Percentiles rank a stretch among this genome's conserved stretches.
phyloP scores from a whole-genome alignment of 2,797 vertebrate species.

The Adelosebastes latens region DNA sequence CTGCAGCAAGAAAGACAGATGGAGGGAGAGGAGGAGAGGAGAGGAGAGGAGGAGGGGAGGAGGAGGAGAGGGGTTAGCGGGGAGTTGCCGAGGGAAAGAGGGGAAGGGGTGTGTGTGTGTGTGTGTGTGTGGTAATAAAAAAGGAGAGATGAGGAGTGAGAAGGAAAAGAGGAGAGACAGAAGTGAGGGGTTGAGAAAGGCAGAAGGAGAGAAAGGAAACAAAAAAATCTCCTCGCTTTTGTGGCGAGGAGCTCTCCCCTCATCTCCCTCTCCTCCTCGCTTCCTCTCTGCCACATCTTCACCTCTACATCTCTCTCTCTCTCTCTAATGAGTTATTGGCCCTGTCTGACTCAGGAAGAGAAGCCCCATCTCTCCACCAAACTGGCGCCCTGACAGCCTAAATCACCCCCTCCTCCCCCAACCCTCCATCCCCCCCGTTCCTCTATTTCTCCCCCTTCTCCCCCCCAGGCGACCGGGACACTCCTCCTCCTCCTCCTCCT shows the following conservation, averaged over 20 bases:
- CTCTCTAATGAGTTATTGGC: slow-evolving; percentile 80
- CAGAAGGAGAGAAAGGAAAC: slow-evolving; percentile 21
- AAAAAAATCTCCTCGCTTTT: slow-evolving; percentile 30
- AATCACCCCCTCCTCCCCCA: slow-evolving; percentile 51
- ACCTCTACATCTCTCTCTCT: slow-evolving; percentile 52
- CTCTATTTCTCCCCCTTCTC: background rate
- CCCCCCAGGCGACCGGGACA: slow-evolving; percentile 44
- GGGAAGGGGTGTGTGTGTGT: slow-evolving; percentile 9
- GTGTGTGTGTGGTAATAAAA: slow-evolving; percentile 33
- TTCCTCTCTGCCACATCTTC: slow-evolving; percentile 50
- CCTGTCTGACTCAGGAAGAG: slow-evolving; percentile 76
- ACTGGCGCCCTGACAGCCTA: slow-evolving; percentile 75
- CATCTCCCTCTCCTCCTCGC: slow-evolving; percentile 31
- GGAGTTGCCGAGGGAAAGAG: slow-evolving; percentile 55
- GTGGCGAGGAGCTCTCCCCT: slow-evolving; percentile 28
- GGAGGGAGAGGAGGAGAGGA: slow-evolving; percentile 60
- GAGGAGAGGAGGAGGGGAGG: slow-evolving; percentile 16
- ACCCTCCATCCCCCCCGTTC: background rate
- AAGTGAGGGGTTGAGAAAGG: slow-evolving; percentile 19
- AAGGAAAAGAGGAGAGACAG: slow-evolving; percentile 38
- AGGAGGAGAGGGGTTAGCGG: slow-evolving; percentile 31
- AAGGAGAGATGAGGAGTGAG: slow-evolving; percentile 35
- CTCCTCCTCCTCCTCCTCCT: slow-evolving; percentile 29
- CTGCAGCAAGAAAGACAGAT: slow-evolving; percentile 83
- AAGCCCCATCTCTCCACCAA: slow-evolving; percentile 74